phyloP scores from a whole-genome alignment of 2,888 invertebrate species.

The Mimachlamys varia region DNA sequence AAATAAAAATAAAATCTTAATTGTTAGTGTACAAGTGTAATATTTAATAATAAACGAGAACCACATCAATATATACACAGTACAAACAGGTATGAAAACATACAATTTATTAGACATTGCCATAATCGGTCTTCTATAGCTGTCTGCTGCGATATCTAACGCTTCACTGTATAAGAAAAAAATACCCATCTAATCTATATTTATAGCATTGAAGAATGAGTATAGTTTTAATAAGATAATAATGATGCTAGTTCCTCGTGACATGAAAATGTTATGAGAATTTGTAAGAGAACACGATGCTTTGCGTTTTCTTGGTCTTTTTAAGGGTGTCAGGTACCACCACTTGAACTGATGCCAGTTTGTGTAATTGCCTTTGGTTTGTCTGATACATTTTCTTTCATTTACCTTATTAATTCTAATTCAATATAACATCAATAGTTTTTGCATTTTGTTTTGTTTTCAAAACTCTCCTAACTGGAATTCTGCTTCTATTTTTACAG shows the following conservation, averaged over 20 bases:
- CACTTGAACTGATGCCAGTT: constrained; percentile 1
- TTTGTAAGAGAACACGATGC: neutral
- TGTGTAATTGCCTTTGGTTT: neutral
- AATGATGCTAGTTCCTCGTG: neutral
- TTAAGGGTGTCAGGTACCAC: neutral
- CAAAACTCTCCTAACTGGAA: neutral
- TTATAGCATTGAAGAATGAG: too few species aligned
- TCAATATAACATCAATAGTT: neutral
- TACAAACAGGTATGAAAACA: neutral
- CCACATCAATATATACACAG: neutral
- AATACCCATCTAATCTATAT: too few species aligned
- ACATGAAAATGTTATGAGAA: neutral
- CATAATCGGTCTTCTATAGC: neutral
- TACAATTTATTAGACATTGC: neutral
- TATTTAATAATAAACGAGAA: neutral
- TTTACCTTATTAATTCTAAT: neutral
- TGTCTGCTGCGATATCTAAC: neutral
- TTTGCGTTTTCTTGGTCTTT: neutral
- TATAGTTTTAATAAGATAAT: too few species aligned
- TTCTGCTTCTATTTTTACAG: neutral
- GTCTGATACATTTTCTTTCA: neutral
- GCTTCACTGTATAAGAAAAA: too few species aligned
- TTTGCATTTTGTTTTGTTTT: neutral
- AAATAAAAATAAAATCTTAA: neutral
- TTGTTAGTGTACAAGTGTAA: neutral